Base-by-base conservation (phyloP, 2,113 vertebrate genomes). In the Piprites chloris region DNA sequence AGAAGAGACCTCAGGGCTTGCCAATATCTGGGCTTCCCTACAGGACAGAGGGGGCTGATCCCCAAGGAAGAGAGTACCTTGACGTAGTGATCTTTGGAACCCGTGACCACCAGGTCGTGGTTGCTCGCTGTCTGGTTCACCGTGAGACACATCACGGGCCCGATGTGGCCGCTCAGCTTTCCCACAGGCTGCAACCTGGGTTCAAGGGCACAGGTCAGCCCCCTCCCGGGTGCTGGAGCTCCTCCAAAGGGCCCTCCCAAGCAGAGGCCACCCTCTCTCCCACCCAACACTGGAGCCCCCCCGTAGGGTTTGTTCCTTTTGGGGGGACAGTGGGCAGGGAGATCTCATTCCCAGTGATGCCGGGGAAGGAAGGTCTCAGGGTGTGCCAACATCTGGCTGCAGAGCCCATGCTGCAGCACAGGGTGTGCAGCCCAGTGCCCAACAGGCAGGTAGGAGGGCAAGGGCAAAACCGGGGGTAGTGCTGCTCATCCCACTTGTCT, bases 1-100 rank as follows among this genome's bases (percentile, higher is more conserved):
- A 74, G 59, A 41, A 59, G 33, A 61, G 21, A 49, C 15, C 12
- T 32, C 9, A 55, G 9, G 30, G 12, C 6, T 18, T 79, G 12
- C 28, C 49, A 61, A 3, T 26, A 62, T 14, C 41, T 50, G 50
- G 59, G 65, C 18, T 74, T 75, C 67, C 68, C 56, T 59, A 12
- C 8, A 37, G 52, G 49, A 46, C 44, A 18, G 0, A 2, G 35
- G 9, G 46, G 41, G 79, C 62, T 85, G 71, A 55, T 30, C 22
- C n/a, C 17, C 33, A 19, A 2, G 61, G 41, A 37, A 52, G 3
- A 50, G 9, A 13, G 22, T 98, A 99, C 99, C 99, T 99, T 99
- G 81, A 99, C 98, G 0, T 99, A 99, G 96, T 99, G 99, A 96
- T 99, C 99, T 94, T 99, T 99, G 92, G 99, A 99, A 85, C 99